Base-by-base conservation (phyloP, 2,888 invertebrate genomes). In the Zaprionus obscuricornis region DNA sequence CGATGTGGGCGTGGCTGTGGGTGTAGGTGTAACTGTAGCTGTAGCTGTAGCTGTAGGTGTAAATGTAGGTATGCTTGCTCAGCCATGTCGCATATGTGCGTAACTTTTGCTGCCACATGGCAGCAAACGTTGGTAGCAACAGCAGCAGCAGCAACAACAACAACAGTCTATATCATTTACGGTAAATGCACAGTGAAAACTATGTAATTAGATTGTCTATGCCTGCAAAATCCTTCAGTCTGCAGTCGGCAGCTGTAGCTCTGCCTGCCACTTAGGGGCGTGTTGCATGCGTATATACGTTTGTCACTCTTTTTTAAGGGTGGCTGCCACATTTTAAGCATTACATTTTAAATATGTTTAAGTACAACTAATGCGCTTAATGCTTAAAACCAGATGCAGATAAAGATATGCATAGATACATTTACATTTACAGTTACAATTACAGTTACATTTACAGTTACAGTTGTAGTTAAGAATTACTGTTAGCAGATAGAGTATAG, bases 121-220 rank as follows among this genome's bases (percentile, higher is more conserved):
- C 69, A 47, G 39, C 29, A 46, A 34, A 45, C 54, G 60, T n/a
- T n/a, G n/a, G n/a, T n/a, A n/a, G n/a, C n/a, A 24, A 24, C 8
- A 8, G 10, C 29, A 24, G 24, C 24, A 8, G n/a, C 11, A 4
- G 4, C 5, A 3, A n/a, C n/a, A n/a, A n/a, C n/a, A n/a, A n/a
- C n/a, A n/a, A n/a, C n/a, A n/a, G 63, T 43, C 54, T 60, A 52
- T 69, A 69, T 84, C 70, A 85, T 84, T 84, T 66, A 85, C 85
- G 82, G 82, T 82, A 74, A 84, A 77, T 74, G 77, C 85, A 77
- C 78, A 70, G 75, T 55, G 62, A 55, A 54, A 68, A 59, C 73
- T 46, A 49, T 26, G 46, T 79, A 78, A 85, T 85, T 85, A 85
- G 72, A 68, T 78, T 85, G 72, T 85, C 70, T 71, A 52, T 56